These are phyloP conservation scores for Mechanitis messenoides DNA, from an alignment of 2,888 invertebrate species.

Conservation along the genomic window DNA sequence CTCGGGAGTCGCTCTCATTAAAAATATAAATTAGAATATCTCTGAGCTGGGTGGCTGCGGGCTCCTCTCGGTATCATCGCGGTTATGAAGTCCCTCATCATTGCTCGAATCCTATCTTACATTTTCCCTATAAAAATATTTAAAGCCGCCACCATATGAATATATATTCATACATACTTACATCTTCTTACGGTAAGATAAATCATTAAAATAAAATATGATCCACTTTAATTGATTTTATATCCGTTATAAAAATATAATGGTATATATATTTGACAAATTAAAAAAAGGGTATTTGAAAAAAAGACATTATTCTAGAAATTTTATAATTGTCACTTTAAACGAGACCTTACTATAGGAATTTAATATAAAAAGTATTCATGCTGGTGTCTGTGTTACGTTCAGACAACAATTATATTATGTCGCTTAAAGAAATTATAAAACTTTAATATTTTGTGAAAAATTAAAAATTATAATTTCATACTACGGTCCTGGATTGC, in stretches of 20 bases:
- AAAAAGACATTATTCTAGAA: no score
- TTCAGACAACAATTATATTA: neutral
- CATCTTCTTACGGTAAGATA: no score
- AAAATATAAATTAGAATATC: constrained; percentile 3
- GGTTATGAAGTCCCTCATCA: neutral
- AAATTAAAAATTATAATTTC: neutral
- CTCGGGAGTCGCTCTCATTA: neutral
- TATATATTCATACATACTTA: no score
- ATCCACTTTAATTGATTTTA: no score
- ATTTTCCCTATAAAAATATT: neutral
- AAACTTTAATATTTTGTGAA: neutral
- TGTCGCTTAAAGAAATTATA: neutral
- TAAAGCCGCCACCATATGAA: neutral
- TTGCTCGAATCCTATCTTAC: neutral
- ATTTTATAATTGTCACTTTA: no score
- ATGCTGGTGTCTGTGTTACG: neutral
- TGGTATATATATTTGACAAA: no score
- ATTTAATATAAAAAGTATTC: neutral
- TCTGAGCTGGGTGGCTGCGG: neutral
- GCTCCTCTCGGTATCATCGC: no score
- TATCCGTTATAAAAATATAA: no score
- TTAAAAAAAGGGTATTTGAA: no score
- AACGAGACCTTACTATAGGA: constrained; percentile 1
- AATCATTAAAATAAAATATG: no score
- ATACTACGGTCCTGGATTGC: neutral